Percentiles rank a stretch among this genome's conserved stretches.
phyloP scores from a whole-genome alignment of 2,113 vertebrate species.

The Ursus arctos region DNA sequence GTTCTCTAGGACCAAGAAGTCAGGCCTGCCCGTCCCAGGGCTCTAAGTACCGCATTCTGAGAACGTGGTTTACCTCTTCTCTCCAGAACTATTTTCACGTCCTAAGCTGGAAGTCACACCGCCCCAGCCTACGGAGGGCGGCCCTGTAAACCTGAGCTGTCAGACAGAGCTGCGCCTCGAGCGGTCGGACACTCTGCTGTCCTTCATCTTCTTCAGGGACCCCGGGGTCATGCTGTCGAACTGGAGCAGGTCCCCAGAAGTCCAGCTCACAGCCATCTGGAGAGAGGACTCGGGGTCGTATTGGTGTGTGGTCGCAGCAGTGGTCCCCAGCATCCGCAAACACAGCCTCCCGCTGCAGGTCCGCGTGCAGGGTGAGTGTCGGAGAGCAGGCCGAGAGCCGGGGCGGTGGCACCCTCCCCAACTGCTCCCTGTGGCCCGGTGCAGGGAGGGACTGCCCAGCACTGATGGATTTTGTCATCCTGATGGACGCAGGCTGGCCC shows the following conservation, averaged over 20 bases:
- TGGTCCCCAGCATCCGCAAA: background rate
- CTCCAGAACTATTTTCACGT: conserved; percentile 52
- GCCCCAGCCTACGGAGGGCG: conserved; percentile 11
- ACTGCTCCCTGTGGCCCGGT: accelerated
- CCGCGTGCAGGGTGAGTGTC: background rate
- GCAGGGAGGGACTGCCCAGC: background rate
- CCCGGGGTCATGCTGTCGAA: background rate
- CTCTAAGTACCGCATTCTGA: background rate
- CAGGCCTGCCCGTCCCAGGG: background rate
- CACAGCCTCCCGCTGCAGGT: background rate
- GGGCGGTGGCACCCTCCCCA: too few relatives aligned
- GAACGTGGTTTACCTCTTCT: background rate
- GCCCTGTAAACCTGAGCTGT: conserved; percentile 40
- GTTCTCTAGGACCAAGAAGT: background rate
- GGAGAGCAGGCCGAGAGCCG: accelerated
- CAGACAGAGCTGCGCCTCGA: background rate
- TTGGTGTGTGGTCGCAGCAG: background rate
- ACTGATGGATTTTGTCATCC: background rate
- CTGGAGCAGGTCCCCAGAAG: background rate
- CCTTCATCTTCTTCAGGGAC: conserved; percentile 58
- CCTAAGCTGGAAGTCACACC: conserved; percentile 35
- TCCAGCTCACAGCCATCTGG: conserved; percentile 48
- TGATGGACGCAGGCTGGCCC: background rate
- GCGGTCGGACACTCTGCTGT: background rate
- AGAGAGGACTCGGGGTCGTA: conserved; percentile 32